phyloP scores from a whole-genome alignment of 2,113 vertebrate species.

The Ptychochromis oligacanthus region DNA sequence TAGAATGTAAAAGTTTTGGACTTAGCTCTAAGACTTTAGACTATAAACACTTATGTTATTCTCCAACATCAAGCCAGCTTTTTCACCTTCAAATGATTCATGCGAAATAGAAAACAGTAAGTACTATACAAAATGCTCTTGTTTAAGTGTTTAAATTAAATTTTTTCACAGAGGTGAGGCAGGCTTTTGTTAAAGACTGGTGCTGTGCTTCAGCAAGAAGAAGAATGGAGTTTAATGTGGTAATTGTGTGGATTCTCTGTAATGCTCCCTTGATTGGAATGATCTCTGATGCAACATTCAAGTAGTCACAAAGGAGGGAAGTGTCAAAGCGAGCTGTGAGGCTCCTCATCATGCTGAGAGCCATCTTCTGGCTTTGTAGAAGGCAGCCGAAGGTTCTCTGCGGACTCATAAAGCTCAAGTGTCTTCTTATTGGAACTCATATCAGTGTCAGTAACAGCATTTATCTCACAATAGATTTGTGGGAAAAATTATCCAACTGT shows the following conservation, averaged over 20 bases:
- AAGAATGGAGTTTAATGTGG: not conserved
- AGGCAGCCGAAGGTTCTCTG: not conserved
- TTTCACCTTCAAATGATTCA: not conserved
- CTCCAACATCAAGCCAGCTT: not conserved
- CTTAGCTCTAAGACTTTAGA: not conserved
- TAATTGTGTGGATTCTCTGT: not conserved
- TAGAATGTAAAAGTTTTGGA: not conserved
- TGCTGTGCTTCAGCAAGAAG: not conserved
- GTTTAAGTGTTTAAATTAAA: not conserved
- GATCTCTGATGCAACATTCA: not conserved
- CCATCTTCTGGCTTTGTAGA: not conserved
- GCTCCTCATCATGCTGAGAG: not conserved
- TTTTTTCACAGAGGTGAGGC: not conserved
- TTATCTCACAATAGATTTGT: conserved; percentile 14
- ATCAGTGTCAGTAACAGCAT: not conserved
- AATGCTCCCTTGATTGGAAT: not conserved
- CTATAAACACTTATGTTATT: not conserved
- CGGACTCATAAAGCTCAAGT: not conserved
- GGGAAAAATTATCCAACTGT: not conserved
- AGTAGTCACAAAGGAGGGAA: not conserved
- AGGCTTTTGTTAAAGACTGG: not conserved
- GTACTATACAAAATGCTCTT: not conserved
- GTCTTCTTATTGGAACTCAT: not conserved
- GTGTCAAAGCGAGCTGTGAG: not conserved
- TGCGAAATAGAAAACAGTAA: not conserved